These are phyloP conservation scores for Dynastes maya DNA, from an alignment of 2,888 invertebrate genomes.

Conservation along the genomic window DNA sequence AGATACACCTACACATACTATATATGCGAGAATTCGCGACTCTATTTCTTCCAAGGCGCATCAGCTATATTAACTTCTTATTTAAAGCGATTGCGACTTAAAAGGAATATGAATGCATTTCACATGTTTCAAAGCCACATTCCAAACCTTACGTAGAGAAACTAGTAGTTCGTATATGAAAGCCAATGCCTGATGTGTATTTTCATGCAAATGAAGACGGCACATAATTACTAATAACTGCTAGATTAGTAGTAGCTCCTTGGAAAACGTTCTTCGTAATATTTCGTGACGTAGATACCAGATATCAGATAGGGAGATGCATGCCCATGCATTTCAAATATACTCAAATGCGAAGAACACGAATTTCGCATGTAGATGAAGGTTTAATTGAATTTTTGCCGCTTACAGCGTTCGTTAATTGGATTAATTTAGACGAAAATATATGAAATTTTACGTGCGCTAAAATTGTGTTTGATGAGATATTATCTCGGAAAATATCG, in stretches of 20 bases:
- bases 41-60: not conserved
- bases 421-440: no score
- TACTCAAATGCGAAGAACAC: not conserved
- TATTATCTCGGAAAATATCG: no score
- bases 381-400: no score
- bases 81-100: not conserved
- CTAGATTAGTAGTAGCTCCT: not conserved
- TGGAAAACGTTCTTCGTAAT: not conserved
- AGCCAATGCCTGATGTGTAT: not conserved
- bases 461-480: no score
- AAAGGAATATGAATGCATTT: constrained; percentile 2
- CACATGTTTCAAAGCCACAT: not conserved
- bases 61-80: not conserved
- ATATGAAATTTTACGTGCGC: no score
- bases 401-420: no score
- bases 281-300: no score
- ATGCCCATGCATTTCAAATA: no score
- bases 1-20: no score
- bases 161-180: not conserved
- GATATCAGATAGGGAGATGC: no score
- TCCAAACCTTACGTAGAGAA: not conserved
- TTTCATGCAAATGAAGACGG: not conserved
- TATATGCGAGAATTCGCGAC: no score
- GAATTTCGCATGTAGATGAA: no score
- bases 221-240: constrained; percentile 4